Percentiles rank a stretch among this genome's conserved stretches.
These are phyloP conservation scores for Neoseiulus cucumeris DNA, from an alignment of 1,140 invertebrate species.

Conservation along the genomic window DNA sequence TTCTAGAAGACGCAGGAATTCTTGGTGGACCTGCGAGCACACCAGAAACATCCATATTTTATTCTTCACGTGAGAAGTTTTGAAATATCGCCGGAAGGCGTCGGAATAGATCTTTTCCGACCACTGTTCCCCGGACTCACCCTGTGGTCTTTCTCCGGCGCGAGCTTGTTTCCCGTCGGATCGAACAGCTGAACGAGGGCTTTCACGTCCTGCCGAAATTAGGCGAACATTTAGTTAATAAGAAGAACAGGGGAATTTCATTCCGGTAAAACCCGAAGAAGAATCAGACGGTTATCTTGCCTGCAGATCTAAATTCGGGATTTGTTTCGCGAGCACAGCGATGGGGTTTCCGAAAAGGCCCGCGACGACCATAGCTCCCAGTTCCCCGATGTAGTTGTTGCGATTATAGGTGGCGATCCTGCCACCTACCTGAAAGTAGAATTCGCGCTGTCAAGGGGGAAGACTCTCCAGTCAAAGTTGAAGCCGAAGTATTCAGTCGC, in stretches of 20 bases:
- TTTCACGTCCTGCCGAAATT: background rate
- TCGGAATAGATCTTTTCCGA: background rate
- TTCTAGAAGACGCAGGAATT: conserved; percentile 87
- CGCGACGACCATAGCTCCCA: conserved; percentile 49
- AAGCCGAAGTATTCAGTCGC: conserved; percentile 9
- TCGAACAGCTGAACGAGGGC: background rate
- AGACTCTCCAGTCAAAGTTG: too few relatives aligned
- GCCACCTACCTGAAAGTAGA: conserved; percentile 48
- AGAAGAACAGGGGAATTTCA: too few relatives aligned
- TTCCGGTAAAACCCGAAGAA: too few relatives aligned
- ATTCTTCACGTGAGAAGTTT: background rate
- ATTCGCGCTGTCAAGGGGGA: too few relatives aligned
- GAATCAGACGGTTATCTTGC: too few relatives aligned
- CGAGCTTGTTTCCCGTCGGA: background rate
- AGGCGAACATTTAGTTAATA: too few relatives aligned
- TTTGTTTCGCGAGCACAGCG: conserved; percentile 81
- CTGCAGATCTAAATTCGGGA: conserved; percentile 68
- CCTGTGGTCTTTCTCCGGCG: background rate
- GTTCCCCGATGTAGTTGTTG: conserved; percentile 77
- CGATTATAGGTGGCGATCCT: conserved; percentile 89
- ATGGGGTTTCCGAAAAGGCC: conserved; percentile 79
- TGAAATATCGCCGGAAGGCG: background rate
- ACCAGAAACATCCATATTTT: too few relatives aligned
- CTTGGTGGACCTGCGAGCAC: conserved; percentile 56
- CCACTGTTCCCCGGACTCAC: background rate